phyloP scores from a whole-genome alignment of 2,797 vertebrate genomes.

The Anolis apletophallus region DNA sequence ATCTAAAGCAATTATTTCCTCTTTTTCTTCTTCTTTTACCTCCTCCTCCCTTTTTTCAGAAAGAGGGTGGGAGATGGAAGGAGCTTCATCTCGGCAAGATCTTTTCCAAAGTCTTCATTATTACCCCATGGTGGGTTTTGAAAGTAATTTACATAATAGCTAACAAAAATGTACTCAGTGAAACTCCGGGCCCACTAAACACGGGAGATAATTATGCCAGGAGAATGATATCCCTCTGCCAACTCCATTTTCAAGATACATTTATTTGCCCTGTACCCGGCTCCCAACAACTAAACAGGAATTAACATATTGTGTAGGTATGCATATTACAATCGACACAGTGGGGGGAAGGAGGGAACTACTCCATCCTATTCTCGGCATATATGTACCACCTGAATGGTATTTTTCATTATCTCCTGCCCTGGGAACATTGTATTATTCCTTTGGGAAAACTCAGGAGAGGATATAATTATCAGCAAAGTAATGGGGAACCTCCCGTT shows the following conservation, averaged over 20 bases:
- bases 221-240: slow-evolving; percentile 76
- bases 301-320: slow-evolving; percentile 68
- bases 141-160: slow-evolving; percentile 80
- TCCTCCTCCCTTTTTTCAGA: slow-evolving; percentile 29
- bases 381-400: slow-evolving; percentile 77
- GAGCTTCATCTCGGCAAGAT: slow-evolving; percentile 54
- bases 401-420: slow-evolving; percentile 80
- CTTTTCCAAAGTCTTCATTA: slow-evolving; percentile 69
- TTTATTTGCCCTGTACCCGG: slow-evolving; percentile 72
- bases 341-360: slow-evolving; percentile 63
- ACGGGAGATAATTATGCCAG: slow-evolving; percentile 73
- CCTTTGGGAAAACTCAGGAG: slow-evolving; percentile 88
- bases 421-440: slow-evolving; percentile 85
- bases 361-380: slow-evolving; percentile 68
- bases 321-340: slow-evolving; percentile 49
- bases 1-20: slow-evolving; percentile 38
- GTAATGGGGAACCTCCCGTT: slow-evolving; percentile 86
- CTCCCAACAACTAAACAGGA: slow-evolving; percentile 65
- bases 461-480: slow-evolving; percentile 91
- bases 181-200: slow-evolving; percentile 75
- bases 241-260: slow-evolving; percentile 74
- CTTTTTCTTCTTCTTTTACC: slow-evolving; percentile 11
- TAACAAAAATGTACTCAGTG: slow-evolving; percentile 78
- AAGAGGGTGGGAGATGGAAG: background rate
- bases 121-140: slow-evolving; percentile 72